These are phyloP conservation scores for Cydia fagiglandana DNA, from an alignment of 1,140 invertebrate genomes.

Conservation along the genomic window DNA sequence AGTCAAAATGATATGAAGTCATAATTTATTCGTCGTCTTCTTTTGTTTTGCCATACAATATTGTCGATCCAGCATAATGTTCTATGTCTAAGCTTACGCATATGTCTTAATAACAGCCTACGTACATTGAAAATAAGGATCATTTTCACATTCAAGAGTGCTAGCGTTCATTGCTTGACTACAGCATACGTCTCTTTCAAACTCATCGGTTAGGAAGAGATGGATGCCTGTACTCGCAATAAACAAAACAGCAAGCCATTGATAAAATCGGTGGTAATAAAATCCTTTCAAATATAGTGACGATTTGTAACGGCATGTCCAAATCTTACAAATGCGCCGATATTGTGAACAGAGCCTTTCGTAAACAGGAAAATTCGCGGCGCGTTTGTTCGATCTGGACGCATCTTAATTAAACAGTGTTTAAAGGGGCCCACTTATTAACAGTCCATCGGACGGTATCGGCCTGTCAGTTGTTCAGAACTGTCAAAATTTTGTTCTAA, in stretches of 20 bases:
- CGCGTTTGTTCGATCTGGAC: too few species aligned
- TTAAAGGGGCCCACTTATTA: too few species aligned
- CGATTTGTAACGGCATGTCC: neutral
- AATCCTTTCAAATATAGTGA: neutral
- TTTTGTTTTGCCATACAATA: neutral
- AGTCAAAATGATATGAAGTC: neutral
- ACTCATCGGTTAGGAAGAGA: neutral
- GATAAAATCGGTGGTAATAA: neutral
- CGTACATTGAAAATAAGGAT: neutral
- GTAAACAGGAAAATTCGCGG: too few species aligned
- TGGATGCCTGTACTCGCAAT: neutral
- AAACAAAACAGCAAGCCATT: neutral
- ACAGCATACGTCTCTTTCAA: neutral
- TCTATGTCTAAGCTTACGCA: conserved; percentile 10
- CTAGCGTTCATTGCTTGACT: neutral
- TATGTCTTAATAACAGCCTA: neutral
- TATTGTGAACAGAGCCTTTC: too few species aligned
- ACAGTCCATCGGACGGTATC: too few species aligned
- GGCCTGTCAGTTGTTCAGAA: too few species aligned
- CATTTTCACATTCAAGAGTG: neutral
- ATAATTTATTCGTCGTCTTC: neutral
- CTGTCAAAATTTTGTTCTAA: too few species aligned
- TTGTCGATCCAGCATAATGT: neutral
- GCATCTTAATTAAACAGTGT: too few species aligned
- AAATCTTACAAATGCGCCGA: neutral